These are phyloP conservation scores for Stenichneumon culpator DNA, from an alignment of 2,888 invertebrate genomes.

Conservation along the genomic window DNA sequence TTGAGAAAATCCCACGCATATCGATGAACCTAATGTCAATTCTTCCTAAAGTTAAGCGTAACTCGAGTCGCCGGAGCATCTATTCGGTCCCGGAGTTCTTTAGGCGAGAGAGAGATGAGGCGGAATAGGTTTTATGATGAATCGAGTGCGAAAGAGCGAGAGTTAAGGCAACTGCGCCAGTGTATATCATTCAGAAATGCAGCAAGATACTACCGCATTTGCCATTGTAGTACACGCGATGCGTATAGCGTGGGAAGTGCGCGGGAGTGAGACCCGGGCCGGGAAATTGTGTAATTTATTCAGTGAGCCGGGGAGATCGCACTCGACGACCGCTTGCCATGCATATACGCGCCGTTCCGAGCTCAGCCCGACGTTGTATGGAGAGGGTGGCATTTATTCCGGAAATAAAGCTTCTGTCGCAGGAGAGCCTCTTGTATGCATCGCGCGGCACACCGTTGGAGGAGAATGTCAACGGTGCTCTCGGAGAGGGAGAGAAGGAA, in stretches of 20 bases:
- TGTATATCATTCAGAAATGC: slow-evolving; percentile 16
- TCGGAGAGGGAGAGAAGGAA: neutral
- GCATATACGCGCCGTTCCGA: slow-evolving; percentile 32
- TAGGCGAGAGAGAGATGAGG: neutral
- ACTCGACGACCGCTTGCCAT: slow-evolving; percentile 44
- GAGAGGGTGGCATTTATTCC: slow-evolving; percentile 70
- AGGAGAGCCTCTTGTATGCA: slow-evolving; percentile 65
- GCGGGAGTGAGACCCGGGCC: slow-evolving; percentile 63
- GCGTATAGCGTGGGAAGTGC: slow-evolving; percentile 32
- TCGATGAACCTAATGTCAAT: too few species aligned
- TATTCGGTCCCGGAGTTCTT: neutral
- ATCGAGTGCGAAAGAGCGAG: slow-evolving; percentile 27
- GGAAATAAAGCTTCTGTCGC: slow-evolving; percentile 71
- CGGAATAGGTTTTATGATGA: neutral
- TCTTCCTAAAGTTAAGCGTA: neutral
- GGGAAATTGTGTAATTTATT: slow-evolving; percentile 80
- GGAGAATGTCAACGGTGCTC: slow-evolving; percentile 49
- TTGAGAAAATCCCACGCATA: too few species aligned
- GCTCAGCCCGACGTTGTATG: slow-evolving; percentile 47
- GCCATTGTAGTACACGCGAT: slow-evolving; percentile 21
- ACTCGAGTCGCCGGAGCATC: neutral
- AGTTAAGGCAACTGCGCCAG: slow-evolving; percentile 16
- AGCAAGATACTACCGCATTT: slow-evolving; percentile 1
- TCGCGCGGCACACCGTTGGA: slow-evolving; percentile 29
- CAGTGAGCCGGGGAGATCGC: slow-evolving; percentile 72